These are phyloP conservation scores for Chinchilla lanigera DNA, from an alignment of 2,113 vertebrate genomes.

Conservation along the genomic window DNA sequence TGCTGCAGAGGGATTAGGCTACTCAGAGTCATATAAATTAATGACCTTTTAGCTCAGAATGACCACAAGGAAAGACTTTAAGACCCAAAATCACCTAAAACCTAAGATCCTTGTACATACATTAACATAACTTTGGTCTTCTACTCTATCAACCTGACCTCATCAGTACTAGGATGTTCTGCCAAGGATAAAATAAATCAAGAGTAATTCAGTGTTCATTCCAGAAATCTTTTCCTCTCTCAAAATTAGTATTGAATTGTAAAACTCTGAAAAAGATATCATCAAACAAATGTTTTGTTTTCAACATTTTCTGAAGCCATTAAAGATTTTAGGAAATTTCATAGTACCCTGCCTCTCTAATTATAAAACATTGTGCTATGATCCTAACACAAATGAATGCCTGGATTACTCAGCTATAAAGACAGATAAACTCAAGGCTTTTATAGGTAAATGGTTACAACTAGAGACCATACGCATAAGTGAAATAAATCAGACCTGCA, in stretches of 20 bases:
- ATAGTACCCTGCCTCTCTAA: rapidly evolving
- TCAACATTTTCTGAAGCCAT: neutral
- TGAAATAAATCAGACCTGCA: no score
- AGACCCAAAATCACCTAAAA: neutral
- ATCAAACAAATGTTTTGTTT: neutral
- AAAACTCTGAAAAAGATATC: neutral
- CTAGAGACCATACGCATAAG: no score
- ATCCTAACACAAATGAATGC: neutral
- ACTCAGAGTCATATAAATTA: neutral
- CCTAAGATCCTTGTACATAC: neutral
- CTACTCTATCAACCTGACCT: neutral
- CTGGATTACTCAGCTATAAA: no score
- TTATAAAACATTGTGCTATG: neutral
- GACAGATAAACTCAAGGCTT: no score
- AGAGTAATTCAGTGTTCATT: neutral
- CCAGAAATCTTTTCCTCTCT: neutral
- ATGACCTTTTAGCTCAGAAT: neutral
- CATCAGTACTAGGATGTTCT: neutral
- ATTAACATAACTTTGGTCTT: neutral
- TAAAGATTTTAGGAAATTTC: neutral
- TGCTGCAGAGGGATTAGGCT: neutral
- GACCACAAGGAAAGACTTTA: neutral
- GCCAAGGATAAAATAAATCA: neutral
- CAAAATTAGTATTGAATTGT: neutral
- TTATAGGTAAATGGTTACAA: no score